Evolutionary conservation across 1,140 invertebrate genomes (phyloP), one percentile per base, ranked within the genome.

Genomic region (Bilobella aurantiaca): DNA sequence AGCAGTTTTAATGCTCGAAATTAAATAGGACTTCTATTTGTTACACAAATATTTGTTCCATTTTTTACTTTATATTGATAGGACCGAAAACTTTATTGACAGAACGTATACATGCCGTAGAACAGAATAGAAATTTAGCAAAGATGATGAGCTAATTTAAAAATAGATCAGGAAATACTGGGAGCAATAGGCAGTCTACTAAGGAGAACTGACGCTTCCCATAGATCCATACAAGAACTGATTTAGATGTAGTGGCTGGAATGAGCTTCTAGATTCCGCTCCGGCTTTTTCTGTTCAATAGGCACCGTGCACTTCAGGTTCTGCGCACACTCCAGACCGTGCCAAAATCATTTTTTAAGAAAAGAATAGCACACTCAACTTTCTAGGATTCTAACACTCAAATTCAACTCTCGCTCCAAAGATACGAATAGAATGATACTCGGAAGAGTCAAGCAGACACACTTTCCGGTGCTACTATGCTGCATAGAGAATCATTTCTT

Each of bases 331-430:
- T 53, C 34, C 49, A n/a, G 25, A 25, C 25, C 27, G 14, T 65
- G 64, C 64, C 64, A 65, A 61, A 53, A 53, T 18, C 3, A 16
- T 23, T 23, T 53, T 53, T 53, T 53, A 5, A 14, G 8, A 53
- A 23, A 23, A 53, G 21, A 23, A 18, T 18, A 42, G 49, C 49
- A 18, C 8, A 42, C 61, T 65, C 23, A 47, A 18, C 5, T 21
- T 58, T 49, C 25, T 49, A 42, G n/a, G 32, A 56, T 62, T 62
- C 61, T 62, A 28, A 46, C 37, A 62, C 53, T 62, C 61, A n/a
- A 8, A 42, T n/a, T n/a, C n/a, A n/a, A n/a, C n/a, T n/a, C n/a
- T n/a, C n/a, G n/a, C n/a, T n/a, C n/a, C n/a, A n/a, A n/a, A n/a
- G n/a, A n/a, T n/a, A n/a, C n/a, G n/a, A n/a, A n/a, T n/a, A n/a